Percentiles rank a stretch among this genome's conserved stretches.
Evolutionary conservation across 2,113 vertebrate genomes (phyloP).

Genomic region (Antechinus stuartii): DNA sequence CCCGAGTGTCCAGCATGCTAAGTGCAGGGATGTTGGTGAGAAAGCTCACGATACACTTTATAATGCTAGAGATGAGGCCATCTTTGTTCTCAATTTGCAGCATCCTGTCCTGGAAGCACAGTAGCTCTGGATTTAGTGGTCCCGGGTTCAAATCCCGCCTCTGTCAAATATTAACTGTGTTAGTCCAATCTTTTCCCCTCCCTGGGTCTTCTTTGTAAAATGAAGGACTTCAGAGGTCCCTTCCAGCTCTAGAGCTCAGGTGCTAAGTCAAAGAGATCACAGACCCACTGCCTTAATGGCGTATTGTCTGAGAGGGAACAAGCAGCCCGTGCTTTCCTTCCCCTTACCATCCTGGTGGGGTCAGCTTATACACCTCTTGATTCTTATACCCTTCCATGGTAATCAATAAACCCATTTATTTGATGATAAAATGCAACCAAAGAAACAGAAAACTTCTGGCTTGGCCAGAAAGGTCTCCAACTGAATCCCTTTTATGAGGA

Average conservation of each 20-base stretch:
- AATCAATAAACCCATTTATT: neutral
- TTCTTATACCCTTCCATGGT: neutral
- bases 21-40: neutral
- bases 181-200: neutral
- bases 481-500: neutral
- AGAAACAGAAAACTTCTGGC: neutral
- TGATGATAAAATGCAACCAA: neutral
- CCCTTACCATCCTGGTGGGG: neutral
- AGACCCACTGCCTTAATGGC: neutral
- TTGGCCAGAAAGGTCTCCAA: neutral
- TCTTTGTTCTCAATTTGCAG: neutral
- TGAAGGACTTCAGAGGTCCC: neutral
- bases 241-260: neutral
- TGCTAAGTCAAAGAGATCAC: neutral
- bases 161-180: neutral
- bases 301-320: neutral
- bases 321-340: neutral
- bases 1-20: neutral
- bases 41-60: neutral
- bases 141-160: neutral
- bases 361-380: neutral
- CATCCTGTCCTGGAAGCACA: neutral
- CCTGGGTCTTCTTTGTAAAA: neutral
- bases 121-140: neutral
- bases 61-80: neutral